Conservation (phyloP, 2,888 invertebrate species). For the Schizotus pectinicornis region DNA sequence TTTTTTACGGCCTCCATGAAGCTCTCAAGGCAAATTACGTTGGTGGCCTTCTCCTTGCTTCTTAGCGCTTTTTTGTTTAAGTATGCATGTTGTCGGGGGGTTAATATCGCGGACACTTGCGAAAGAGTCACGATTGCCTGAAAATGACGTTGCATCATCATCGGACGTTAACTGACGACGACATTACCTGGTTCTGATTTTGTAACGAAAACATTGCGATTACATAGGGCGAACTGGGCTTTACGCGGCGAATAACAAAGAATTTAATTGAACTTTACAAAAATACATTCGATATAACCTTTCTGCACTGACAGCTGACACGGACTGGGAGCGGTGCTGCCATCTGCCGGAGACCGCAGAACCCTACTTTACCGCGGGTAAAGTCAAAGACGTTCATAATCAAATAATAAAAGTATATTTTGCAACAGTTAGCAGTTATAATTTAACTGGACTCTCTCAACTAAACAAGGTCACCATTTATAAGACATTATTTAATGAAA, state of each 20-base stretch:
- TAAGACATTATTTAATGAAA: too few relatives aligned
- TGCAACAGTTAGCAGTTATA: too few relatives aligned
- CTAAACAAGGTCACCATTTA: too few relatives aligned
- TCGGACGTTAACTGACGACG: conserved; percentile 7
- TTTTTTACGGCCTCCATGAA: conserved; percentile 58
- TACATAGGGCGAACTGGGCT: conserved; percentile 36
- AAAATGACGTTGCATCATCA: conserved; percentile 32
- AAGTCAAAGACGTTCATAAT: too few relatives aligned
- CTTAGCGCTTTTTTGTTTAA: conserved; percentile 50
- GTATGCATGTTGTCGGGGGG: conserved; percentile 54
- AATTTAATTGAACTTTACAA: conserved; percentile 40
- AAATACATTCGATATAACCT: conserved; percentile 45
- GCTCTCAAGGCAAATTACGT: conserved; percentile 57
- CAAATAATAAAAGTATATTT: too few relatives aligned
- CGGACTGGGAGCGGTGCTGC: neutral
- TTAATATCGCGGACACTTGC: conserved; percentile 57
- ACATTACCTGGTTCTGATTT: conserved; percentile 60
- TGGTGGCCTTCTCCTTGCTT: conserved; percentile 45
- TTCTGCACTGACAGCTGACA: conserved; percentile 40
- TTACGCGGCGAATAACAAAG: conserved; percentile 39
- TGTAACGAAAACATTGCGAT: conserved; percentile 59
- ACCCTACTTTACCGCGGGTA: too few relatives aligned
- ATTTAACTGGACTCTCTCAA: too few relatives aligned
- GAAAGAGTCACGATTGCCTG: conserved; percentile 57
- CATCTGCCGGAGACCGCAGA: too few relatives aligned